phyloP scores from a whole-genome alignment of 2,888 invertebrate species.

The Schizotus pectinicornis region DNA sequence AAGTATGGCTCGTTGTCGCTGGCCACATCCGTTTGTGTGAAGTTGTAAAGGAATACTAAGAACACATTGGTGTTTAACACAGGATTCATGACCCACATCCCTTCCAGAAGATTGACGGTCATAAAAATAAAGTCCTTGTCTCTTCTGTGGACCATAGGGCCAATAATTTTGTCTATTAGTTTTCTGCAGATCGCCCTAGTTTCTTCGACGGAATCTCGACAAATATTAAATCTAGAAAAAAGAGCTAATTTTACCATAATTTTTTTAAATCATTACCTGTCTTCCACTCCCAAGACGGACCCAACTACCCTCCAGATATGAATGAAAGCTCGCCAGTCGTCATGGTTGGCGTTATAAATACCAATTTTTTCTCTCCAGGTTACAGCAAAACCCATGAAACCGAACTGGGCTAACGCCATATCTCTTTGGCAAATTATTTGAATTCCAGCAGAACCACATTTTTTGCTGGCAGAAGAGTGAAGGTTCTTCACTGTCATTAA shows the following conservation, averaged over 20 bases:
- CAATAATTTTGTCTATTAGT: conserved; percentile 66
- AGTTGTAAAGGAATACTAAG: conserved; percentile 55
- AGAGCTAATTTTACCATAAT: neutral
- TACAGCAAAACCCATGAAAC: conserved; percentile 80
- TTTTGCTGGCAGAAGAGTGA: conserved; percentile 69
- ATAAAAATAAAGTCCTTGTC: conserved; percentile 70
- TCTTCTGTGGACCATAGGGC: conserved; percentile 66
- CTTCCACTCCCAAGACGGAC: conserved; percentile 80
- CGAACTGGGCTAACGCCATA: conserved; percentile 85
- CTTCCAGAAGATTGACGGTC: conserved; percentile 69
- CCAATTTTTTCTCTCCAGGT: conserved; percentile 71
- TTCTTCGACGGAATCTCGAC: conserved; percentile 67
- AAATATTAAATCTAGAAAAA: conserved; percentile 71
- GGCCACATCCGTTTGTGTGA: conserved; percentile 31
- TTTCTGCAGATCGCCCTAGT: conserved; percentile 67
- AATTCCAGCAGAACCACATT: conserved; percentile 58
- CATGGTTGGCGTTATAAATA: conserved; percentile 64
- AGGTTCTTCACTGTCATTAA: conserved; percentile 69
- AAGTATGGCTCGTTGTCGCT: conserved; percentile 31
- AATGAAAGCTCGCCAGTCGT: conserved; percentile 75
- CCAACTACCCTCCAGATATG: conserved; percentile 88
- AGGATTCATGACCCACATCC: conserved; percentile 73
- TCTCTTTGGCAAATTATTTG: conserved; percentile 79
- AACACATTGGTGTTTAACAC: conserved; percentile 65
- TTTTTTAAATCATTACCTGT: conserved; percentile 64